A percentile compares a stretch with the other conserved stretches of the same genome.
Conservation (phyloP, 2,888 invertebrate genomes). For the Plusia festucae region DNA sequence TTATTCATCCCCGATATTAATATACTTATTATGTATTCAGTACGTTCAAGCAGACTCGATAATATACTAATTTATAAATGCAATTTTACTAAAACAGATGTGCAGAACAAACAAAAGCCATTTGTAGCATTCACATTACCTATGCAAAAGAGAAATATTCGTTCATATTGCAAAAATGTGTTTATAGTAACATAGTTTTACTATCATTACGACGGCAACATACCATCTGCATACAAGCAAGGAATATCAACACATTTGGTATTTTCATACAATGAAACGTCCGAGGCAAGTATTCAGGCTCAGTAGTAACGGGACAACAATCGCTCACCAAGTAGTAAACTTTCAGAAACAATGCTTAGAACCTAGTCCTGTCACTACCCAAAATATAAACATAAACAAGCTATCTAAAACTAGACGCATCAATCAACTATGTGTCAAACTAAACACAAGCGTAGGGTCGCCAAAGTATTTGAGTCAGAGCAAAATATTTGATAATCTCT, state of each 20-base stretch:
- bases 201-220: neutral
- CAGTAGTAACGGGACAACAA: neutral
- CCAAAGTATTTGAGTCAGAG: neutral
- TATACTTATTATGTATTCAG: neutral
- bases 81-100: slow-evolving; percentile 4
- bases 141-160: neutral
- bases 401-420: slow-evolving; percentile 3
- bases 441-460: neutral
- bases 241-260: neutral
- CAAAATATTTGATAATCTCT: neutral
- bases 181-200: neutral
- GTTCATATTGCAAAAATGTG: neutral
- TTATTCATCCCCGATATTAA: slow-evolving; percentile 2
- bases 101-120: neutral
- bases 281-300: neutral
- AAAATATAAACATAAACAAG: slow-evolving; percentile 13
- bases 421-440: neutral
- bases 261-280: neutral
- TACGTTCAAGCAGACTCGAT: slow-evolving; percentile 2
- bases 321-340: slow-evolving; percentile 3
- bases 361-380: neutral
- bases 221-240: neutral
- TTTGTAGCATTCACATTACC: neutral
- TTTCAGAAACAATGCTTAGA: slow-evolving; percentile 10
- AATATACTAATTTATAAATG: neutral